Percentiles rank a stretch among this genome's conserved stretches.
phyloP scores from a whole-genome alignment of 2,113 vertebrate genomes.

The Rallus limicola region DNA sequence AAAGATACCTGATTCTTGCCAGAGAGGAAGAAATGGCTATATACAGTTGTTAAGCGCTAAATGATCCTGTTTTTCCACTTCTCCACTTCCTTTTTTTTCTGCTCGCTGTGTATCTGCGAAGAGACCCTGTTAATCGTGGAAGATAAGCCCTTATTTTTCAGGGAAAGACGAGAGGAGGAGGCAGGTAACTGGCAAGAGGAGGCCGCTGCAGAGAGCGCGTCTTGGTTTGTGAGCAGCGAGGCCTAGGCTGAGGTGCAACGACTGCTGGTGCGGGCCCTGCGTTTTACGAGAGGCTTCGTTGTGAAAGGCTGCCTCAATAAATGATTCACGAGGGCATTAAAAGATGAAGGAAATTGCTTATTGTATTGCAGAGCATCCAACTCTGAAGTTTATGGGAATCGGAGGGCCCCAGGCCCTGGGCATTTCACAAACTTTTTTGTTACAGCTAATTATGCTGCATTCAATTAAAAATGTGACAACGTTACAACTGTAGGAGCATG shows the following conservation, averaged over 20 bases:
- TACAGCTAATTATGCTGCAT: conserved; percentile 23
- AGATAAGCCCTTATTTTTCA: background rate
- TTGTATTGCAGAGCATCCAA: conserved; percentile 34
- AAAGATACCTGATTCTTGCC: background rate
- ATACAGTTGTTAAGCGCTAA: background rate
- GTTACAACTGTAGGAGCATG: background rate
- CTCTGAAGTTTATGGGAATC: conserved; percentile 48
- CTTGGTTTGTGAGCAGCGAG: background rate
- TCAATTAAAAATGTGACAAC: conserved; percentile 30
- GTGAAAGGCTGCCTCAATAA: conserved; percentile 42
- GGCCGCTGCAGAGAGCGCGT: background rate
- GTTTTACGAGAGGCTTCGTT: background rate
- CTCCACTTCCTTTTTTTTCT: background rate
- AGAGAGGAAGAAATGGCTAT: background rate
- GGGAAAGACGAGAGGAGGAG: background rate
- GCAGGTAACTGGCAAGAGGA: background rate
- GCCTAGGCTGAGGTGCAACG: background rate
- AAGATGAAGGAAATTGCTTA: conserved; percentile 65
- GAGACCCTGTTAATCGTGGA: background rate
- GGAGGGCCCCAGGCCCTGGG: background rate
- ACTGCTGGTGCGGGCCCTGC: background rate
- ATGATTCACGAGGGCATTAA: conserved; percentile 38
- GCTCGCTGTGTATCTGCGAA: background rate
- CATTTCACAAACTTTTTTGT: conserved; percentile 40
- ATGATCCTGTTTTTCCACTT: background rate